phyloP scores from a whole-genome alignment of 2,797 vertebrate genomes.

The Chanos chanos region DNA sequence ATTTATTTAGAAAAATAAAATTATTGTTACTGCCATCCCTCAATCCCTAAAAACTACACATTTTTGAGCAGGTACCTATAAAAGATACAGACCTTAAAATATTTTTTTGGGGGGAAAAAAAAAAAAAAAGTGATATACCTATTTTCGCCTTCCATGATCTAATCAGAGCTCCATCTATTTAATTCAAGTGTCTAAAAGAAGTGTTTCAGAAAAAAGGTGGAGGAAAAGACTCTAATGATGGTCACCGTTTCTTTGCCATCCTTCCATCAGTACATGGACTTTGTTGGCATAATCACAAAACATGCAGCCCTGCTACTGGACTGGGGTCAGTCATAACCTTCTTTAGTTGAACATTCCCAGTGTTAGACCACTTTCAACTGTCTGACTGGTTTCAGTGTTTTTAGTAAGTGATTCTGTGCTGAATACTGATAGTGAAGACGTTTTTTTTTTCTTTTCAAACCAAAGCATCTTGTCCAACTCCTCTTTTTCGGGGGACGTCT shows the following conservation, averaged over 20 bases:
- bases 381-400: background rate
- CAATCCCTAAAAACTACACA: too few relatives aligned
- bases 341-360: conserved; percentile 13
- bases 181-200: background rate
- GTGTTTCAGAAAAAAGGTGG: too few relatives aligned
- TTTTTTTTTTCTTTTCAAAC: conserved; percentile 28
- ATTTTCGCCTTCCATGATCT: background rate
- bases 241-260: too few relatives aligned
- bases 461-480: conserved; percentile 19
- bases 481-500: conserved; percentile 5
- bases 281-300: conserved; percentile 30
- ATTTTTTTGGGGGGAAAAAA: too few relatives aligned
- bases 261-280: conserved; percentile 31
- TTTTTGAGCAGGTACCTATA: too few relatives aligned
- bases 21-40: too few relatives aligned
- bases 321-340: conserved; percentile 26
- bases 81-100: too few relatives aligned
- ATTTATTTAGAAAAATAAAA: too few relatives aligned
- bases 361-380: background rate
- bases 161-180: background rate
- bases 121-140: too few relatives aligned
- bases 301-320: conserved; percentile 17
- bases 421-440: conserved; percentile 30
- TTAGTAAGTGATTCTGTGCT: conserved; percentile 15
- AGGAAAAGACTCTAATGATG: too few relatives aligned